Evolutionary conservation across 2,797 vertebrate species (phyloP).

Genomic region (Vipera latastei): DNA sequence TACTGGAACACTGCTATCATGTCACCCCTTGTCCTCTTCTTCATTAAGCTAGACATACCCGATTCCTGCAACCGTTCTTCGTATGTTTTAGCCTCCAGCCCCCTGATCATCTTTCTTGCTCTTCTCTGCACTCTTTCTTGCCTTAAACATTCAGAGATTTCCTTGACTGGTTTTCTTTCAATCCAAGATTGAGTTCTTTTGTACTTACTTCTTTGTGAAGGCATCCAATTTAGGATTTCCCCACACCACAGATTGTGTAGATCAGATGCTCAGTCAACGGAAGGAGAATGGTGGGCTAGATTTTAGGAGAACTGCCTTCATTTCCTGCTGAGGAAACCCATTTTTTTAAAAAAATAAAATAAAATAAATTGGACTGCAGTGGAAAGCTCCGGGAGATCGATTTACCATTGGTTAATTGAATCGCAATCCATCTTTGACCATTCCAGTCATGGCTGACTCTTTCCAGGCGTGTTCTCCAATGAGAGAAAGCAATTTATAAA

Average conservation of each 20-base stretch:
- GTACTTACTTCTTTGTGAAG: not conserved
- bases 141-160: not conserved
- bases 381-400: not conserved
- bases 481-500: constrained; percentile 28
- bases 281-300: not conserved
- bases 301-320: not conserved
- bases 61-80: not conserved
- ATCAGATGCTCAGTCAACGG: not conserved
- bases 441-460: constrained; percentile 17
- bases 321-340: not conserved
- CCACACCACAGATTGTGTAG: not conserved
- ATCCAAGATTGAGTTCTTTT: not conserved
- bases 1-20: not conserved
- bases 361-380: not conserved
- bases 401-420: constrained; percentile 47
- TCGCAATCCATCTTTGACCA: constrained; percentile 31
- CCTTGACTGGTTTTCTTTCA: not conserved
- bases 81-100: too few relatives aligned
- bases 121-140: not conserved
- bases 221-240: not conserved
- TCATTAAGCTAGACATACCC: fast-evolving
- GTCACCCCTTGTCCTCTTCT: not conserved
- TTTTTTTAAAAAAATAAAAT: not conserved
- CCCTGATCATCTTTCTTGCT: not conserved
- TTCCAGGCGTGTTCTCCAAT: constrained; percentile 27